Evolutionary conservation across 2,797 vertebrate genomes (phyloP), one percentile per base, ranked within the genome.

Genomic region (Kryptopterus vitreolus): DNA sequence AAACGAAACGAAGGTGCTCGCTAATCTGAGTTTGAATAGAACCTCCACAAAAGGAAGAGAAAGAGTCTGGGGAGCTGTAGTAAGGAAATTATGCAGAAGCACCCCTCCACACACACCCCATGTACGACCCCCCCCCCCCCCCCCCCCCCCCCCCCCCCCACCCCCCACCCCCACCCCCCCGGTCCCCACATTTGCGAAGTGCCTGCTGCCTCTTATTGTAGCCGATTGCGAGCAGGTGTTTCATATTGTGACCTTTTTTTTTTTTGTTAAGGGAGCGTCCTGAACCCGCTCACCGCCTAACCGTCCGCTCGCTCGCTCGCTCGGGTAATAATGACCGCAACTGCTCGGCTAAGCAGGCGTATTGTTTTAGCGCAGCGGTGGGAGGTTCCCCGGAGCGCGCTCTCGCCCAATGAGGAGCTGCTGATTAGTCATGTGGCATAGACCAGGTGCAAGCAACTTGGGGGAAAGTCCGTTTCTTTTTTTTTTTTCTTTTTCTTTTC

Each of bases 171-270:
- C n/a, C 65, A 63, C 62, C 83, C 79, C 83, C 73, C 38, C 38
- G 10, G 69, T 87, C 87, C 82, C 88, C 90, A 84, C 86, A 88
- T 84, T 86, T 85, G 79, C 12, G 81, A 86, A 89, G 82, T 87
- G 87, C 86, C 88, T 84, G 90, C 88, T 88, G 88, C 84, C 89
- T 82, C 84, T 92, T 89, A 91, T 87, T 87, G 81, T 77, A 88
- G 90, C 90, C 82, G 89, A 86, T 85, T 86, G 87, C 87, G 88
- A 90, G 92, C 93, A 94, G 93, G 93, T 93, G 92, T 91, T 94
- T 90, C 85, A 78, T 86, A 88, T 90, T 84, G 83, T 88, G 92
- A 91, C 92, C 89, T 38, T 1, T 26, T 48, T 48, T 69, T 24
- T 78, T 78, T 69, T 68, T 77, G n/a, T n/a, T 77, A 55, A 58